Evolutionary conservation across 2,888 invertebrate genomes (phyloP).

Genomic region (Leptinotarsa peninsularis): DNA sequence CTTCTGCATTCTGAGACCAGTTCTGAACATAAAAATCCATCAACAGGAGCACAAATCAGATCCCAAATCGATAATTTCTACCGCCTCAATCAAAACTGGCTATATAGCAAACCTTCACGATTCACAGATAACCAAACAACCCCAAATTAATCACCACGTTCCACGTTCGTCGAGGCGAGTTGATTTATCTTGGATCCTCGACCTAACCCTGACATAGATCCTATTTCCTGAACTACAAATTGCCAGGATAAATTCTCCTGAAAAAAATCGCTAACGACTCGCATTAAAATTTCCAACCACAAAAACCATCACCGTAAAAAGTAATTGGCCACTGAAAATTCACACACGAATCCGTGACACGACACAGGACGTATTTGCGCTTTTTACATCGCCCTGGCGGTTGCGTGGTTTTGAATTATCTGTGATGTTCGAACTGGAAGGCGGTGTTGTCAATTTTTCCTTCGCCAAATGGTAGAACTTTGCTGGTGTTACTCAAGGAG

Average conservation of each 20-base stretch:
- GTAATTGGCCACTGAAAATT: conserved; percentile 18
- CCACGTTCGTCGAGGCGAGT: neutral
- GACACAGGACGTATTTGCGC: conserved; percentile 12
- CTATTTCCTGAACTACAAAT: neutral
- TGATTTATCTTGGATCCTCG: neutral
- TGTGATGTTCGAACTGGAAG: neutral
- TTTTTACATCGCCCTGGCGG: neutral
- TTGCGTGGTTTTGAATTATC: neutral
- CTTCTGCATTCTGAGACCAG: no score
- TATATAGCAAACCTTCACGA: neutral
- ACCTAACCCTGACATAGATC: conserved; percentile 14
- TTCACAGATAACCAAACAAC: neutral
- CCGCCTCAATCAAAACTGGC: no score
- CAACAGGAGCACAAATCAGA: no score
- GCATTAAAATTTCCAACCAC: conserved; percentile 15
- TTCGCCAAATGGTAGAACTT: neutral
- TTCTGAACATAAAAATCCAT: no score
- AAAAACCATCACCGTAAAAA: conserved; percentile 20
- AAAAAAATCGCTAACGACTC: conserved; percentile 6
- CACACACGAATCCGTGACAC: conserved; percentile 4
- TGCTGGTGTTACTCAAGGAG: neutral
- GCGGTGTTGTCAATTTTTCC: neutral
- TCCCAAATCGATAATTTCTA: no score
- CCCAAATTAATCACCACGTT: neutral
- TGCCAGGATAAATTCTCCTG: neutral